Base-by-base conservation (phyloP, 2,888 invertebrate genomes). In the Atherix ibis region DNA sequence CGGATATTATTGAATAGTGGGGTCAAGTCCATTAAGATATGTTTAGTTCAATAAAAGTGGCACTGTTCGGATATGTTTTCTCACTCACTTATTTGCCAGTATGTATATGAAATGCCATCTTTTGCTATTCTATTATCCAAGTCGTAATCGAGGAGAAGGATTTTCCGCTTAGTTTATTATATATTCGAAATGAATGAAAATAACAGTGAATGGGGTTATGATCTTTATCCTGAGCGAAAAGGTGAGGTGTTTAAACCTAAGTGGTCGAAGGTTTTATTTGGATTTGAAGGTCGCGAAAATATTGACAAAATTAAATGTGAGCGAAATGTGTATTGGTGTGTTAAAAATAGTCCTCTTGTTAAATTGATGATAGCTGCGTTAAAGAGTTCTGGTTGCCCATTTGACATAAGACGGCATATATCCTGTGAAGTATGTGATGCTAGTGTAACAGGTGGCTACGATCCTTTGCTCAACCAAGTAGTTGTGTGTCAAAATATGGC, bases 401-500 rank as follows among this genome's bases (percentile, higher is more conserved):
- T 94, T 37, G 83, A 92, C 52, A 68, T 91, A 17, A 64, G 82
- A 27, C 70, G 94, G 38, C 92, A 95, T 53, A 76, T 94, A 44
- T 77, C 85, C 1, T 95, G 94, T 65, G 95, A 95, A 66, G 73
- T 79, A 14, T 95, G 95, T 62, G 76, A 79, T 49, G 61, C 68
- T 9, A 66, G 71, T 6, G 85, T 94, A 0, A 87, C 78, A 48
- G 94, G 94, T 17, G 94, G 94, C 12, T 95, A 85, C 59, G 58
- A 59, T 41, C 58, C 58, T 0, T 46, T 51, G 4, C 43, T 54
- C 3, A 57, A 54, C 44, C 56, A 58, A 45, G 76, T 95, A 40
- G 80, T 95, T 0, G 70, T 95, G 2, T 95, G 94, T 48, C 85
- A 92, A 53, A 94, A 94, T 58, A 77, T 75, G 36, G 77, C 79